phyloP scores from a whole-genome alignment of 2,113 vertebrate genomes.

The Bufo gargarizans region DNA sequence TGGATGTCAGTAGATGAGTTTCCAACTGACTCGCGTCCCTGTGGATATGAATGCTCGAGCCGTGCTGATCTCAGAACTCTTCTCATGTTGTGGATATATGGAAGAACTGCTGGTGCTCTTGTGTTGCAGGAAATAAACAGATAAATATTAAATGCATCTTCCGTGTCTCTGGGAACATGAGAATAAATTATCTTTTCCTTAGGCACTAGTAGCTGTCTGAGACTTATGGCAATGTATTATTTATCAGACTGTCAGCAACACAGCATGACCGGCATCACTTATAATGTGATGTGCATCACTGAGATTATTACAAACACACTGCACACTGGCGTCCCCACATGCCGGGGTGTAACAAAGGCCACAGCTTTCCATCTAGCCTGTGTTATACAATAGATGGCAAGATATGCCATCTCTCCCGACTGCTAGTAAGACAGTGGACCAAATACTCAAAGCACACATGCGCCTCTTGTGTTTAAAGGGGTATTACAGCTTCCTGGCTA shows the following conservation, averaged over 20 bases:
- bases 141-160: conserved; percentile 41
- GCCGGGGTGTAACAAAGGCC: neutral
- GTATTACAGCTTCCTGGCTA: too few relatives aligned
- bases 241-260: conserved; percentile 39
- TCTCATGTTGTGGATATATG: neutral
- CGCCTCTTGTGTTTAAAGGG: neutral
- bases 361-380: neutral
- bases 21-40: neutral
- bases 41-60: neutral
- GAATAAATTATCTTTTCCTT: conserved; percentile 41
- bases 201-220: conserved; percentile 5
- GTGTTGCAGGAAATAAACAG: conserved; percentile 18
- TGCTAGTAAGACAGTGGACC: neutral
- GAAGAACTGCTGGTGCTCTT: conserved; percentile 13
- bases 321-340: neutral
- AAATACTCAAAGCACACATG: neutral
- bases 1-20: neutral
- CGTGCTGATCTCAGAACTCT: neutral
- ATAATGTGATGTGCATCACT: conserved; percentile 17
- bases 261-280: conserved; percentile 25
- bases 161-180: neutral
- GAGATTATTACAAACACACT: conserved; percentile 18
- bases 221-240: conserved; percentile 18
- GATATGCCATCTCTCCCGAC: neutral
- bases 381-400: neutral